These are phyloP conservation scores for Chionodraco myersi DNA, from an alignment of 2,113 vertebrate genomes.

Conservation along the genomic window DNA sequence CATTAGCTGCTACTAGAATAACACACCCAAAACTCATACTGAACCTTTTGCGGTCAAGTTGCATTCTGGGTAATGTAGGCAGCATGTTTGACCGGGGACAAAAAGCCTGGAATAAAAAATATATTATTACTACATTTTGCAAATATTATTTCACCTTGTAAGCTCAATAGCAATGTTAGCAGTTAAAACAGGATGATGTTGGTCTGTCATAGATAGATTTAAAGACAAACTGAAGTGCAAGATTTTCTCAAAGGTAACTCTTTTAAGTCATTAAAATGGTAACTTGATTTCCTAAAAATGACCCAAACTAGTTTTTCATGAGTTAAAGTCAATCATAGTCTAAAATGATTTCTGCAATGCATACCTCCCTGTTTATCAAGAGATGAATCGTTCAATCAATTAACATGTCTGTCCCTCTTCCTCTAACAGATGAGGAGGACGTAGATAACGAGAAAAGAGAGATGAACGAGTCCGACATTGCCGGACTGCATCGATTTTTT, in stretches of 20 bases:
- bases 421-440: constrained; percentile 89
- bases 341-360: not conserved
- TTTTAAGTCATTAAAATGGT: too few relatives aligned
- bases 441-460: constrained; percentile 93
- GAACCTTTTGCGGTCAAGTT: too few relatives aligned
- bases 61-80: too few relatives aligned
- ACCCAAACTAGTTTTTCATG: not conserved
- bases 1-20: not conserved
- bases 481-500: constrained; percentile 92
- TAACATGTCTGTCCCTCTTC: constrained; percentile 16
- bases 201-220: too few relatives aligned
- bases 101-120: too few relatives aligned
- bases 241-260: too few relatives aligned
- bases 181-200: too few relatives aligned
- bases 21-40: not conserved
- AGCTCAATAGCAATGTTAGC: not conserved
- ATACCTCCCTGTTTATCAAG: too few relatives aligned
- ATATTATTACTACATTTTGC: not conserved
- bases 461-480: constrained; percentile 88
- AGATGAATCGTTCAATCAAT: not conserved
- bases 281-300: too few relatives aligned
- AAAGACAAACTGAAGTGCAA: too few relatives aligned
- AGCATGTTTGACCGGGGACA: too few relatives aligned
- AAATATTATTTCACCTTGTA: not conserved
- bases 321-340: not conserved